Evolutionary conservation across 2,888 invertebrate species (phyloP).

Genomic region (Heliconius ethilla): DNA sequence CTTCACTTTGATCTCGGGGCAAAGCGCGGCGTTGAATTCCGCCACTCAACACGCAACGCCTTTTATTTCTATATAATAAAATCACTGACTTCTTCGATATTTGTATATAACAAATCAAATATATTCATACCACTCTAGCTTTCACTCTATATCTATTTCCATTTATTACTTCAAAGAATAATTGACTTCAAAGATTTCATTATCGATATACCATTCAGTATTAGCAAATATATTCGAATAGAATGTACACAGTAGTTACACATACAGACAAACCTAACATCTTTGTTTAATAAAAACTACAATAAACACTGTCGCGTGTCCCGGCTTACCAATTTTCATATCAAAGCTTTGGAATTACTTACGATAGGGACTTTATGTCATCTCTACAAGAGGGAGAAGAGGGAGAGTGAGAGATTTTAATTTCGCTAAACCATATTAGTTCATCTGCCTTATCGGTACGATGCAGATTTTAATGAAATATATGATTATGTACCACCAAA

Average conservation of each 20-base stretch:
- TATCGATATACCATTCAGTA: slow-evolving; percentile 19
- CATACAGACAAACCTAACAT: slow-evolving; percentile 6
- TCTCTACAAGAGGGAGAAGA: slow-evolving; percentile 56
- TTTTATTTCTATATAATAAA: no score
- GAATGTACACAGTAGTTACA: background rate
- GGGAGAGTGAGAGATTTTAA: slow-evolving; percentile 74
- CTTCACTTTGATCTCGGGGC: background rate
- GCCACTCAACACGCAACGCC: background rate
- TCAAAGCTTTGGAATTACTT: slow-evolving; percentile 77
- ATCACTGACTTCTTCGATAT: no score
- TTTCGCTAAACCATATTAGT: slow-evolving; percentile 74
- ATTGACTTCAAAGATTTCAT: slow-evolving; percentile 17
- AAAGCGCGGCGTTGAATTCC: background rate
- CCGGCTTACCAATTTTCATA: slow-evolving; percentile 79
- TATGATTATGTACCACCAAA: slow-evolving; percentile 22
- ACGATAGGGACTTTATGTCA: slow-evolving; percentile 69
- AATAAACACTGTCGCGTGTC: slow-evolving; percentile 63
- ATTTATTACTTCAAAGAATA: background rate
- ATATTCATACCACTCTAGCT: no score
- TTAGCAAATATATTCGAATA: slow-evolving; percentile 10
- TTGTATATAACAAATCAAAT: no score
- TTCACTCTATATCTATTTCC: background rate
- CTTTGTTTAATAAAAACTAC: slow-evolving; percentile 30
- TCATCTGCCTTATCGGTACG: slow-evolving; percentile 37
- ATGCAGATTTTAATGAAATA: slow-evolving; percentile 39